Conservation (phyloP, 2,797 vertebrate genomes). For the Leuciscus waleckii region DNA sequence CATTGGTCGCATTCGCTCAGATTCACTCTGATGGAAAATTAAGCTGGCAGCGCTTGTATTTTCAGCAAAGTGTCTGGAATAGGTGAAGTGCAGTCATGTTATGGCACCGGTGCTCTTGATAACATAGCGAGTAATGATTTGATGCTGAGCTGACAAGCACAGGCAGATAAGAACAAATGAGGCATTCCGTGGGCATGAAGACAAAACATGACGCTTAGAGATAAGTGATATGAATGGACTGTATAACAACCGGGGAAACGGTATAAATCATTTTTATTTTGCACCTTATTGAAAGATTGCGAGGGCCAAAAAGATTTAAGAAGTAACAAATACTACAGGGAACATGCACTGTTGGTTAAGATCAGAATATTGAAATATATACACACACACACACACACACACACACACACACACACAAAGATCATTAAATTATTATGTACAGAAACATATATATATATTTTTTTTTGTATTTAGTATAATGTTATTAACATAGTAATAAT, state of each 20-base stretch:
- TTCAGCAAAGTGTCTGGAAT: background rate
- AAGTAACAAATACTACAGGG: background rate
- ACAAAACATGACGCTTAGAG: constrained; percentile 24
- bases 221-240: constrained; percentile 31
- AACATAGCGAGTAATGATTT: constrained; percentile 36
- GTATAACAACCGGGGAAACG: background rate
- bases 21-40: constrained; percentile 3
- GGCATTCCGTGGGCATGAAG: background rate
- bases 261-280: constrained; percentile 7
- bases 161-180: constrained; percentile 38
- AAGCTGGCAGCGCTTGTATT: background rate
- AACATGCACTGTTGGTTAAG: background rate
- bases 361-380: background rate
- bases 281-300: background rate
- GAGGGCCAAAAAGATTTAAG: background rate
- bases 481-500: too few relatives aligned
- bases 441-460: too few relatives aligned
- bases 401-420: background rate
- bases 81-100: constrained; percentile 19
- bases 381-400: background rate
- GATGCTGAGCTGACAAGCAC: constrained; percentile 28
- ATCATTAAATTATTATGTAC: background rate
- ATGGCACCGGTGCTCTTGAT: background rate
- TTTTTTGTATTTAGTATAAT: background rate
- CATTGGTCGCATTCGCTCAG: background rate